These are phyloP conservation scores for Epizoanthus fatuus DNA, from an alignment of 92 coral and sea anemone genomes.

Conservation along the genomic window DNA sequence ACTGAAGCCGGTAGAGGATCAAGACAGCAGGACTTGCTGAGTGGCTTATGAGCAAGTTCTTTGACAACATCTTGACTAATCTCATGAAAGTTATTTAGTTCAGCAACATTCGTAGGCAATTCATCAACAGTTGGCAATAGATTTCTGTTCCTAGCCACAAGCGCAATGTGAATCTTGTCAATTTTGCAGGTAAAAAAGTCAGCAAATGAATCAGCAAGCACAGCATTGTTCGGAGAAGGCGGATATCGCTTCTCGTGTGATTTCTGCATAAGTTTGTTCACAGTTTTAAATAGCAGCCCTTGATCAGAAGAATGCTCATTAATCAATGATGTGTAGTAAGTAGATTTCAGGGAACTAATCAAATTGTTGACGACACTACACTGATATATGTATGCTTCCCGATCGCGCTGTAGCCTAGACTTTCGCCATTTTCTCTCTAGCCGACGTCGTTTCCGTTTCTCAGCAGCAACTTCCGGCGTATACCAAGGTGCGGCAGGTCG, in stretches of 20 bases:
- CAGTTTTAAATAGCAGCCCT: constrained; percentile 28
- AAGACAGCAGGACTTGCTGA: no score
- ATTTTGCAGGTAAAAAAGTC: constrained; percentile 29
- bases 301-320: constrained; percentile 14
- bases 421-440: constrained; percentile 50
- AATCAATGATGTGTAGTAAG: constrained; percentile 19
- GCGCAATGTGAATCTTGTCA: constrained; percentile 15
- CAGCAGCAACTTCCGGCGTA: constrained; percentile 35
- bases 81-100: no score
- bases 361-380: constrained; percentile 40
- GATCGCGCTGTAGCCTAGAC: constrained; percentile 25
- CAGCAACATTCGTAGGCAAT: background rate
- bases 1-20: constrained; percentile 27
- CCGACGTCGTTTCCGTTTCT: constrained; percentile 46
- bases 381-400: constrained; percentile 17
- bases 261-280: constrained; percentile 9
- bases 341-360: constrained; percentile 21
- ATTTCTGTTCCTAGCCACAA: background rate
- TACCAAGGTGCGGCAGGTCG: constrained; percentile 65
- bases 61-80: background rate
- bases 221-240: constrained; percentile 2
- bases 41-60: no score
- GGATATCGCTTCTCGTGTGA: constrained; percentile 17
- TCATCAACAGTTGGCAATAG: background rate
- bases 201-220: constrained; percentile 16